Base-by-base conservation (phyloP, 92 coral and sea anemone genomes). In the Scolanthus callimorphus region DNA sequence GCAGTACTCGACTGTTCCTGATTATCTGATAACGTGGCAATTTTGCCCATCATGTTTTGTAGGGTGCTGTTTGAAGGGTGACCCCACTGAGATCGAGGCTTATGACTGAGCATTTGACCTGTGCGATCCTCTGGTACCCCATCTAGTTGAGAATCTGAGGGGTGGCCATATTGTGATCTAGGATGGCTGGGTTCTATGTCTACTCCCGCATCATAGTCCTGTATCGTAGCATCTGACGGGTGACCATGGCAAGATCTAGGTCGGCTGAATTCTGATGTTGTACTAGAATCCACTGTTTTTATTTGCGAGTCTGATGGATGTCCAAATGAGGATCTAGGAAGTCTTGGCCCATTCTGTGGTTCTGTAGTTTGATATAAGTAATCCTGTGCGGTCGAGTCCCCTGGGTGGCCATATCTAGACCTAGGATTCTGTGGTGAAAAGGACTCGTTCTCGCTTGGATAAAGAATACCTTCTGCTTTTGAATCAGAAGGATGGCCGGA, bases 21-120 rank as follows among this genome's bases (percentile, higher is more conserved):
- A 17, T 80, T 80, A 20, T 78, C 85, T 3, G 71, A 79, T 15
- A 87, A 64, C 8, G 80, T 52, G 29, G 60, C 50, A 13, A 82
- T 63, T 43, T 80, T 80, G 23, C 79, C 83, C 4, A 82, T 29
- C 19, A 87, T 79, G 27, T 69, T 87, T 60, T 87, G 79, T 8
- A 87, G 82, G 17, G 81, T 67, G 4, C 82, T 62, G 34, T 78
- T 88, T 0, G 96, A 88, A 3, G 96, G 90, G 4, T 88, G 90
- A 11, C 84, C 77, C 96, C 96, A 82, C 10, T 59, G 56, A 39
- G 83, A 51, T 23, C 96, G 67, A 25, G 91, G 63, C 20, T 71
- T 68, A 63, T 63, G 75, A 34, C 41, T 34, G 15, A 15, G 6
- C 15, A 6, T 34, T 15, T 6, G 8, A 34, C 41, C 41, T 34